Evolutionary conservation across 1,140 invertebrate species (phyloP).

Genomic region (Oreohelix idahoensis): DNA sequence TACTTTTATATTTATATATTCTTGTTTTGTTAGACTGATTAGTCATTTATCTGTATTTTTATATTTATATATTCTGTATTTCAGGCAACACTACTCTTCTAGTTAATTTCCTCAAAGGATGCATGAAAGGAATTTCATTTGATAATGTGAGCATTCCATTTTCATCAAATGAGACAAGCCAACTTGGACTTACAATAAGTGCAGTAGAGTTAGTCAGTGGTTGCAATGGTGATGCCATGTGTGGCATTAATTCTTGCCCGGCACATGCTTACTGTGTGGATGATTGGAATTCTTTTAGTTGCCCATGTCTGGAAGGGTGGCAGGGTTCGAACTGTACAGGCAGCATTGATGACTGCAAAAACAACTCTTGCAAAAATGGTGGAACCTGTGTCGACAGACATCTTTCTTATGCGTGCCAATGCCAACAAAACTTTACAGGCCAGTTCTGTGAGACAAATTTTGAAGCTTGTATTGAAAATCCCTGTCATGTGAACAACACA

Average conservation of each 20-base stretch:
- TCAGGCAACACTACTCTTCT: constrained; percentile 15
- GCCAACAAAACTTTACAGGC: constrained; percentile 61
- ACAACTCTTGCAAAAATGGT: constrained; percentile 55
- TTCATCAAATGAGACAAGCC: constrained; percentile 3
- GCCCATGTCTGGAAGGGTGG: constrained; percentile 82
- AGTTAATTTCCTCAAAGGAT: constrained; percentile 58
- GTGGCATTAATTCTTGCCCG: constrained; percentile 89
- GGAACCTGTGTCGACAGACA: constrained; percentile 59
- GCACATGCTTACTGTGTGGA: constrained; percentile 90
- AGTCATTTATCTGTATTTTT: too few relatives aligned
- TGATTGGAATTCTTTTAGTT: constrained; percentile 72
- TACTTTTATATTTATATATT: too few relatives aligned
- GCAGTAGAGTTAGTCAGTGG: constrained; percentile 35
- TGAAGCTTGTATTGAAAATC: constrained; percentile 42
- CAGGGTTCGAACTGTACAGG: constrained; percentile 42
- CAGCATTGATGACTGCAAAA: constrained; percentile 50
- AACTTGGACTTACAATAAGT: constrained; percentile 39
- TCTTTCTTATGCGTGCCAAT: constrained; percentile 59
- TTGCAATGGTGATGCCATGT: constrained; percentile 86
- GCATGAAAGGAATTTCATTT: constrained; percentile 56
- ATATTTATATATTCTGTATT: too few relatives aligned
- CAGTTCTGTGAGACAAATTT: constrained; percentile 54
- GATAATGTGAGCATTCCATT: constrained; percentile 50
- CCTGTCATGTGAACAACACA: constrained; percentile 49
- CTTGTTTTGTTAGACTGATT: too few relatives aligned